Base-by-base conservation (phyloP, 2,113 vertebrate species). In the Lophochroa leadbeateri region DNA sequence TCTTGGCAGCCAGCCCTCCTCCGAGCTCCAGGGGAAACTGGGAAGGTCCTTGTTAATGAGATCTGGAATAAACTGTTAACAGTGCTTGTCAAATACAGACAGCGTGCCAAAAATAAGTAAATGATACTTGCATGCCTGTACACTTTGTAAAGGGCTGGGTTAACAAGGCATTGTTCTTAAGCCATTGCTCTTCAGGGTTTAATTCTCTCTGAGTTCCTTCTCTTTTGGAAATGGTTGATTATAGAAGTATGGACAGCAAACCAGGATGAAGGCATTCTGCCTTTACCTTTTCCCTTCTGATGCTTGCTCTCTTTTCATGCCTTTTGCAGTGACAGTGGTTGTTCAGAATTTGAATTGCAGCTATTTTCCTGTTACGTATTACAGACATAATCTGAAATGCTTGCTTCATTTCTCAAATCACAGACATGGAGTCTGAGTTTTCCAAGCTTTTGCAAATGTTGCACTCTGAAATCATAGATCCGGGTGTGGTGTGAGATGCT, bases 1-100 rank as follows among this genome's bases (percentile, higher is more conserved):
- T 83, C 78, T 75, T 92, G 71, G 76, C 87, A 82, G 60, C 68
- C 88, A 52, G 67, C 79, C 69, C 74, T 65, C 47, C 82, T 91
- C 55, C 35, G 35, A 0, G 16, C 50, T 93, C 69, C 47, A 17
- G 41, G 70, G 77, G 35, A 95, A 71, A 31, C n/a, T 1, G 13
- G 74, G 81, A 78, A 71, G 69, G 76, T 94, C 86, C 63, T 88
- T 61, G 58, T 76, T 76, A 69, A 61, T 53, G 50, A 9, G 11
- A 23, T 72, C 49, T 81, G 83, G 72, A 86, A 78, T 88, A 83
- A 89, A 89, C 29, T 57, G 41, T 78, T 76, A 29, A 29, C 4
- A 64, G 53, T 21, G 35, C 67, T 86, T 65, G 47, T 90, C 70
- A 52, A 80, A 50, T 64, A 57, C 27, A 71, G 85, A 68, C 29